Conservation (phyloP, 2,888 invertebrate species). For the Chloroclystis v-ata region DNA sequence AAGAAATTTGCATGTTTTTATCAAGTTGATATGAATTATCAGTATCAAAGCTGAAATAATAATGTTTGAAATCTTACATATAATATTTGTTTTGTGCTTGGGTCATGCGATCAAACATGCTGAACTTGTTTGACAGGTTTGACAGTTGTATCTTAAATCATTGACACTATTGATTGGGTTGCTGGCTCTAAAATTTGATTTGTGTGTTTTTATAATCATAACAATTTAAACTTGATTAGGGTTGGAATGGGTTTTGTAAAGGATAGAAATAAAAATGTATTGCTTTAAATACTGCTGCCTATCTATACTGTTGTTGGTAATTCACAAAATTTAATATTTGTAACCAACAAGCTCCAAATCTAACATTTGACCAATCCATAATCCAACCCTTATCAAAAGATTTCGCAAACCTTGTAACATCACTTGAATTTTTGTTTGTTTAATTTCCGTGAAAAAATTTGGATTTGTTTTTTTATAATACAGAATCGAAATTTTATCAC, state of each 20-base stretch:
- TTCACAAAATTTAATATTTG: conserved; percentile 8
- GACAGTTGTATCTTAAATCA: neutral
- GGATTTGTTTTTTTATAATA: conserved; percentile 1
- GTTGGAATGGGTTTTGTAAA: conserved; percentile 5
- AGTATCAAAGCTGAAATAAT: too few species aligned
- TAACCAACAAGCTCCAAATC: neutral
- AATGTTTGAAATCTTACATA: too few species aligned
- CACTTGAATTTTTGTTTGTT: conserved; percentile 8
- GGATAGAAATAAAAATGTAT: neutral
- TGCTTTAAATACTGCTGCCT: neutral
- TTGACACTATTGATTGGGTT: neutral
- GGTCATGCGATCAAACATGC: too few species aligned
- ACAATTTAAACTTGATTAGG: conserved; percentile 1
- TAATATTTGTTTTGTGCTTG: too few species aligned
- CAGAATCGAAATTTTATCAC: conserved; percentile 7
- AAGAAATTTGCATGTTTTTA: neutral
- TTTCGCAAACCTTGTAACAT: conserved; percentile 7
- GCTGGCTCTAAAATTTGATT: conserved; percentile 9
- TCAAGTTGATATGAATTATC: neutral
- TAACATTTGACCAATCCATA: too few species aligned
- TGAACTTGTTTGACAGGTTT: too few species aligned
- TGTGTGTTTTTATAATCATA: conserved; percentile 1
- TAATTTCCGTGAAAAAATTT: conserved; percentile 8
- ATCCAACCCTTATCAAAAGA: conserved; percentile 12
- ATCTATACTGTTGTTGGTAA: neutral